Evolutionary conservation across 2,888 invertebrate species (phyloP), one percentile per base, ranked within the genome.

Genomic region (Drosophila birchii): DNA sequence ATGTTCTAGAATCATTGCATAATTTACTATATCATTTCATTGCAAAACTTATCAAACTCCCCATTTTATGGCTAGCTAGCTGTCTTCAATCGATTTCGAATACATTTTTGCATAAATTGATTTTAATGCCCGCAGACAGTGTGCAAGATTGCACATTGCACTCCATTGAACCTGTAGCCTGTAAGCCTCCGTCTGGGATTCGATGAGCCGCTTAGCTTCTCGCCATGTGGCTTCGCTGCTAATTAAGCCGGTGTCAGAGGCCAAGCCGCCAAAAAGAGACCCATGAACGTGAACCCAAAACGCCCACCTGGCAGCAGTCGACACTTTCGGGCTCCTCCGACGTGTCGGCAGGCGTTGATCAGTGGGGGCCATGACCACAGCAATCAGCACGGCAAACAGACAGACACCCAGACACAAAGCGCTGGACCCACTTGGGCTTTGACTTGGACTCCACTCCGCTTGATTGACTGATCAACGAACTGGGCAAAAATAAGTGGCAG

Each of bases 401-500:
- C 49, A 64, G 58, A 58, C 70, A 54, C 18, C 16, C 43, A 53
- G 47, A 39, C 44, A 70, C 53, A 54, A 54, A 55, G 60, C 57
- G 60, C 57, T 49, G 41, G 60, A 59, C 26, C 64, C 47, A 55
- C 54, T 70, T 36, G 45, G 53, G 51, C 38, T 45, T 53, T 53
- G 32, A 39, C 66, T 69, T 23, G 47, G 41, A 41, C 55, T 68
- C 49, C 38, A 45, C 47, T 23, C 23, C 45, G 60, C 66, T 59
- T 86, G 84, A 85, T 85, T 85, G 85, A 85, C 88, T 85, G 86
- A 83, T 88, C 85, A 81, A 74, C 77, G 71, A 67, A 64, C 78
- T 63, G 59, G 44, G 54, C 41, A 34, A 62, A 62, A 64, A 51
- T 51, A 64, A 47, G 43, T 62, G 67, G 20, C 45, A 63, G 23